phyloP scores from a whole-genome alignment of 2,113 vertebrate genomes.

The Stigmatopora nigra region DNA sequence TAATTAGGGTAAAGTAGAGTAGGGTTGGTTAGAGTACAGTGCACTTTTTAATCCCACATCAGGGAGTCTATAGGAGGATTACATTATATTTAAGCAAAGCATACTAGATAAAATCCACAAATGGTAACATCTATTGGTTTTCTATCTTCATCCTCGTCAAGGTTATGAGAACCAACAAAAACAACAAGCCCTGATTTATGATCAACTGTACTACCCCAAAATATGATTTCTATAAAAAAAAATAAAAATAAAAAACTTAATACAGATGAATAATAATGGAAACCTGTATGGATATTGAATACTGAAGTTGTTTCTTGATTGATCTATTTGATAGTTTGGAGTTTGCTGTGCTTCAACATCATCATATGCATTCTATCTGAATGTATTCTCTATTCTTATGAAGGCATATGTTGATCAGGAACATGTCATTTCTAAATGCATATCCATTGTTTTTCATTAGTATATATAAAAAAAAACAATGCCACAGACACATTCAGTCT shows the following conservation, averaged over 20 bases:
- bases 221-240: not conserved
- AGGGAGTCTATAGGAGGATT: no score
- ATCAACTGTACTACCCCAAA: not conserved
- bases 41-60: no score
- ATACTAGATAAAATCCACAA: not conserved
- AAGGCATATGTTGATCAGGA: not conserved
- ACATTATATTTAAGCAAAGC: not conserved
- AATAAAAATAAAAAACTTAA: not conserved
- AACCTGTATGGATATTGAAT: not conserved
- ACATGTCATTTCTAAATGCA: no score
- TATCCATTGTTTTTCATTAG: no score
- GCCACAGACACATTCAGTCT: no score
- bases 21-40: no score
- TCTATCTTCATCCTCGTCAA: not conserved
- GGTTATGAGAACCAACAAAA: not conserved
- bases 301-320: not conserved
- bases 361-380: conserved; percentile 1
- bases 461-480: no score
- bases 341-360: not conserved
- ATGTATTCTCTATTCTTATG: not conserved
- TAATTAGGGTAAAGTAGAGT: no score
- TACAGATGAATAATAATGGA: not conserved
- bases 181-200: not conserved
- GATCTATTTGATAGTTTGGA: not conserved
- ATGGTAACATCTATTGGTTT: not conserved